Percentiles rank a stretch among this genome's conserved stretches.
phyloP scores from a whole-genome alignment of 2,888 invertebrate genomes.

The Protodeltote pygarga region DNA sequence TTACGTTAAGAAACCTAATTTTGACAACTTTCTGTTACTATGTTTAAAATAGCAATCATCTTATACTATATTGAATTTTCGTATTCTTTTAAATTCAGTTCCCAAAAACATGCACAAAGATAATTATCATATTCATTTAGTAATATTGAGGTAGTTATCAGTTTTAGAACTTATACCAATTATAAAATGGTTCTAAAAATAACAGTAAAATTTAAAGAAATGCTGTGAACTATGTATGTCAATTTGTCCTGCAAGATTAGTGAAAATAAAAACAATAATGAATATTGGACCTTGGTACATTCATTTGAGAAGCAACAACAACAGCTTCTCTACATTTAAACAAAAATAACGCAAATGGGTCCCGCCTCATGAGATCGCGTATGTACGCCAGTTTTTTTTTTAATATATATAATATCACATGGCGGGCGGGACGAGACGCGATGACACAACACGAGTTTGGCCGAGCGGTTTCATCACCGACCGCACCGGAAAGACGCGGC shows the following conservation, averaged over 20 bases:
- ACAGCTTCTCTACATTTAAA: conserved; percentile 67
- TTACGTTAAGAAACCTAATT: conserved; percentile 86
- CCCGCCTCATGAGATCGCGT: conserved; percentile 49
- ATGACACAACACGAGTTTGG: conserved; percentile 38
- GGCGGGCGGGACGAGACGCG: conserved; percentile 49
- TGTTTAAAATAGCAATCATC: conserved; percentile 85
- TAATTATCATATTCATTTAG: conserved; percentile 86
- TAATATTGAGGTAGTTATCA: conserved; percentile 87
- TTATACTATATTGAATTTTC: conserved; percentile 82
- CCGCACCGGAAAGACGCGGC: conserved; percentile 22
- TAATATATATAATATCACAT: conserved; percentile 36
- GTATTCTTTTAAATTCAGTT: conserved; percentile 76
- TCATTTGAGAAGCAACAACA: conserved; percentile 72
- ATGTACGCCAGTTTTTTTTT: conserved; percentile 40
- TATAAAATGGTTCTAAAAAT: conserved; percentile 83
- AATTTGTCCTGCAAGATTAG: conserved; percentile 63
- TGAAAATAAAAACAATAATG: conserved; percentile 65
- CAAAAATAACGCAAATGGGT: conserved; percentile 44
- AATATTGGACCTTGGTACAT: conserved; percentile 70
- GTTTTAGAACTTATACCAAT: conserved; percentile 87
- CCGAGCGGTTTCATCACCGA: conserved; percentile 23
- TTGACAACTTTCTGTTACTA: conserved; percentile 83
- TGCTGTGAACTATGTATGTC: conserved; percentile 63
- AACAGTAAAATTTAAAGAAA: conserved; percentile 77
- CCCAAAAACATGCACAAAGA: conserved; percentile 86